These are phyloP conservation scores for Berghia stephanieae DNA, from an alignment of 1,140 invertebrate genomes.

Conservation along the genomic window DNA sequence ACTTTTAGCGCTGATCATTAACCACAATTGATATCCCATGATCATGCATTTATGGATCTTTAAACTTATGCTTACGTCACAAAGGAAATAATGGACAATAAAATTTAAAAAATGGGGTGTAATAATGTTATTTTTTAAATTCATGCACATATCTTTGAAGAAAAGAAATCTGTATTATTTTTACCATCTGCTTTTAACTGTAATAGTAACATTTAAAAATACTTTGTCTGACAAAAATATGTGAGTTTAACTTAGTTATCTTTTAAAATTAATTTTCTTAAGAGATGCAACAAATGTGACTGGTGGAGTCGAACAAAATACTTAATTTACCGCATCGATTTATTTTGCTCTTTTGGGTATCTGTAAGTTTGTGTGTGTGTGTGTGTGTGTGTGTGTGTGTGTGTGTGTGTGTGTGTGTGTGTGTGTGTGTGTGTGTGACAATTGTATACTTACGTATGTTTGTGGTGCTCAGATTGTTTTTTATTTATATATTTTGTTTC, in stretches of 20 bases:
- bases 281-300: not conserved
- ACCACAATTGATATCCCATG: too few species aligned
- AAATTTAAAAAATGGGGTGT: too few species aligned
- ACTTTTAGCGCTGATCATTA: too few species aligned
- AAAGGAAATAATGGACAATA: too few species aligned
- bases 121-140: too few species aligned
- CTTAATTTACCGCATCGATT: not conserved
- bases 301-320: not conserved
- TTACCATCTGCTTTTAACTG: too few species aligned
- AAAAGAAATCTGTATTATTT: too few species aligned
- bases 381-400: not conserved
- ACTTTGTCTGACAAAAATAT: not conserved
- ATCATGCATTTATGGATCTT: too few species aligned
- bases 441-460: not conserved
- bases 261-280: not conserved
- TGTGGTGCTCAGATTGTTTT: not conserved
- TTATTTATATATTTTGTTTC: not conserved
- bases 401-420: not conserved
- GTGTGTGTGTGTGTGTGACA: not conserved
- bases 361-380: not conserved
- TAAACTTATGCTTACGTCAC: too few species aligned
- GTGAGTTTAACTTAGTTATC: not conserved
- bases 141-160: too few species aligned
- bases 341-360: not conserved
- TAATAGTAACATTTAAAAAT: not conserved